A percentile compares a stretch with the other conserved stretches of the same genome.
Conservation (phyloP, 64 coral and sea anemone species). For the Montipora cactus region DNA sequence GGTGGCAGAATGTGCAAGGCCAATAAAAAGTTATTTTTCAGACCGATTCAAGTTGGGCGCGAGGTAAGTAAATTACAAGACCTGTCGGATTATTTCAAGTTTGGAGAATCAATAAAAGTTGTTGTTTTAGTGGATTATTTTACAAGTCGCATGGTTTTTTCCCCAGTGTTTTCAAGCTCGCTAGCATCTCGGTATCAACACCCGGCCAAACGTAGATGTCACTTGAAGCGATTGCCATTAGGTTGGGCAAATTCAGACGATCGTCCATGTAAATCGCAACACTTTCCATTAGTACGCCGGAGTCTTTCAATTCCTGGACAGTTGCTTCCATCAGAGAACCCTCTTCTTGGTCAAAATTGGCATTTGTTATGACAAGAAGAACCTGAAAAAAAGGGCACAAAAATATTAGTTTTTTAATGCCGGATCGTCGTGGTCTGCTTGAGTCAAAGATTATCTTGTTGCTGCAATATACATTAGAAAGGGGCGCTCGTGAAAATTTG, state of each 20-base stretch:
- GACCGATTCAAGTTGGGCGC: too few species aligned
- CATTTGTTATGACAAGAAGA: neutral
- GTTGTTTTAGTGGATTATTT: neutral
- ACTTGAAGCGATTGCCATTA: constrained; percentile 13
- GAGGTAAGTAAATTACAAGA: too few species aligned
- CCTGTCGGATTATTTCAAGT: too few species aligned
- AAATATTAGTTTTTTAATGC: neutral
- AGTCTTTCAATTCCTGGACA: neutral
- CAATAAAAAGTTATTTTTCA: too few species aligned
- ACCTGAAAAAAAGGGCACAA: neutral
- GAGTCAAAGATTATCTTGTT: too few species aligned
- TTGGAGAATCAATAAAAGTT: too few species aligned
- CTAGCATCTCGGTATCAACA: neutral
- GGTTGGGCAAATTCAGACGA: neutral
- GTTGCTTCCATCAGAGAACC: neutral
- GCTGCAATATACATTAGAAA: too few species aligned
- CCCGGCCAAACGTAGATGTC: constrained; percentile 11
- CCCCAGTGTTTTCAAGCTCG: neutral
- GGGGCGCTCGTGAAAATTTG: too few species aligned
- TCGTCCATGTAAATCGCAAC: neutral
- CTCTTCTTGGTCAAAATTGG: neutral
- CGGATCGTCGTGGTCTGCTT: too few species aligned
- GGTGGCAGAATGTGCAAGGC: too few species aligned
- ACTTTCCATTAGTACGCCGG: neutral
- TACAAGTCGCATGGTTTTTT: neutral